Conservation (phyloP, 2,113 vertebrate species). For the Epinephelus lanceolatus region DNA sequence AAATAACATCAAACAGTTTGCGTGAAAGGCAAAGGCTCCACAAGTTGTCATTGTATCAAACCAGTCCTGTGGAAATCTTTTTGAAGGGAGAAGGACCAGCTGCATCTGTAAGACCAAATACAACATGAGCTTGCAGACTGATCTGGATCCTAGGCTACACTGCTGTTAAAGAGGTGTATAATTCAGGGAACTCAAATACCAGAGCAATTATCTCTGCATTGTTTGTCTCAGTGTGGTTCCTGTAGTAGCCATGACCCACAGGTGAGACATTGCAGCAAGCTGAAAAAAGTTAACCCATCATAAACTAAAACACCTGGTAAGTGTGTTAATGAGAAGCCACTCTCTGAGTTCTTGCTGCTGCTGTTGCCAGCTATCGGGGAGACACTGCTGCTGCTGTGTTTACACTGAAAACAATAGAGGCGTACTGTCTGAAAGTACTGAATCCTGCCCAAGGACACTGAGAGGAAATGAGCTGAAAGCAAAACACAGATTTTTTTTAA, state of each 20-base stretch:
- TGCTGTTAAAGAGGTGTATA: neutral
- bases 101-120: too few relatives aligned
- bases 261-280: neutral
- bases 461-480: neutral
- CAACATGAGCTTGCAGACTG: too few relatives aligned
- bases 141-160: too few relatives aligned
- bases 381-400: neutral
- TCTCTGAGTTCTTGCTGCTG: neutral
- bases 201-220: neutral
- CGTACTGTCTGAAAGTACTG: neutral
- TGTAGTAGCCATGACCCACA: neutral
- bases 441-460: neutral
- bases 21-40: too few relatives aligned
- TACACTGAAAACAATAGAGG: neutral
- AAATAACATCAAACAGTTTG: too few relatives aligned
- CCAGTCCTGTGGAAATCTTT: too few relatives aligned
- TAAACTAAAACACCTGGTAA: neutral
- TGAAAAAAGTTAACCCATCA: neutral
- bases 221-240: neutral
- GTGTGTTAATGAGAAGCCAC: neutral
- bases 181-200: neutral
- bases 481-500: neutral
- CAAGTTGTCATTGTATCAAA: too few relatives aligned
- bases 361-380: neutral
- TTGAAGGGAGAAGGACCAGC: too few relatives aligned